Percentiles rank a stretch among this genome's conserved stretches.
Conservation (phyloP, 1,140 invertebrate genomes). For the Bombus fervidus region DNA sequence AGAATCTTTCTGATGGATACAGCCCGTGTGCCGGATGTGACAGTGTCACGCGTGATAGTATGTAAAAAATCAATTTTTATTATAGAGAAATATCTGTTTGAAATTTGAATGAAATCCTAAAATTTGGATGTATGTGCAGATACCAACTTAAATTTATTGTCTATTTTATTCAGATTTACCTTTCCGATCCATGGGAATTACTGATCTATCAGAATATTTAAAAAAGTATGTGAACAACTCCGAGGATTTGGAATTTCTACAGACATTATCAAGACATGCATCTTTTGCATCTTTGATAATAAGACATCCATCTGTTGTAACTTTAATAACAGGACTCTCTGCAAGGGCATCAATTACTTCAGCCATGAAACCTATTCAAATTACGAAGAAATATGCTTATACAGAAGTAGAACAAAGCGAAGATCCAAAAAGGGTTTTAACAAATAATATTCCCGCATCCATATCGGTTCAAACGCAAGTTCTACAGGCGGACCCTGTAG, state of each 20-base stretch:
- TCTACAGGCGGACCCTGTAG: neutral
- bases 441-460: neutral
- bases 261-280: neutral
- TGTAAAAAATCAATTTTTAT: neutral
- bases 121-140: neutral
- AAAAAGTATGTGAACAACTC: neutral
- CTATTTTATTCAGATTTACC: neutral
- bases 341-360: neutral
- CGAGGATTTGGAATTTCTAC: neutral
- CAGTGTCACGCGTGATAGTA: neutral
- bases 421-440: neutral
- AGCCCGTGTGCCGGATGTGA: neutral
- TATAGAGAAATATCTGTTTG: too few species aligned
- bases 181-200: too few species aligned
- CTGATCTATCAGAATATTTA: neutral
- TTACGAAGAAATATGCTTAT: neutral
- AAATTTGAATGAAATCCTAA: neutral
- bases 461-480: neutral
- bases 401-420: neutral
- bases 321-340: neutral
- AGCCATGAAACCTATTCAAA: neutral
- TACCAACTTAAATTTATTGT: neutral
- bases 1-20: neutral
- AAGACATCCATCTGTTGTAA: neutral
- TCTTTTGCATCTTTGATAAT: neutral